A percentile compares a stretch with the other conserved stretches of the same genome.
phyloP scores from a whole-genome alignment of 2,888 invertebrate genomes.

The Callinectes sapidus region DNA sequence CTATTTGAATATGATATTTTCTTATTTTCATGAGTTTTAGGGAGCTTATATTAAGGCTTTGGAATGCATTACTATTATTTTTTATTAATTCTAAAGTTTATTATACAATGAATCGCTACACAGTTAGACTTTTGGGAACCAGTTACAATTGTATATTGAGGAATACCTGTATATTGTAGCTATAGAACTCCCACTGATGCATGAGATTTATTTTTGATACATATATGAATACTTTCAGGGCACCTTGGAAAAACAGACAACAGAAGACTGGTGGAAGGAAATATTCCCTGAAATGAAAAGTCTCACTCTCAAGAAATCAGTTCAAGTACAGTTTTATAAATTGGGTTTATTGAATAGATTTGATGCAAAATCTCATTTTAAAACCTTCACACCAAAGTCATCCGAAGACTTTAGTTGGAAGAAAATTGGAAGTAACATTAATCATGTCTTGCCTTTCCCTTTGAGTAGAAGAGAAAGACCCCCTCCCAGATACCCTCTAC shows the following conservation, averaged over 20 bases:
- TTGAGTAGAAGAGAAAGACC: conserved; percentile 30
- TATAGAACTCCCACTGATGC: no score
- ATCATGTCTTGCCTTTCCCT: conserved; percentile 58
- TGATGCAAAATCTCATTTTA: background rate
- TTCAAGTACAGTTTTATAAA: conserved; percentile 6
- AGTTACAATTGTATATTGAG: no score
- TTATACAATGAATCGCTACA: no score
- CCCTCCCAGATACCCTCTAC: conserved; percentile 55
- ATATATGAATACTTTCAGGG: background rate
- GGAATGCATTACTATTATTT: no score
- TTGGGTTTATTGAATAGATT: background rate
- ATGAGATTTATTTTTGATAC: no score
- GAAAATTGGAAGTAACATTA: conserved; percentile 43
- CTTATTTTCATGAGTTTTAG: no score
- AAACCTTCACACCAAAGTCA: background rate
- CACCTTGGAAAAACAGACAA: background rate
- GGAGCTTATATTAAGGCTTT: no score
- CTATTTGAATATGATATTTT: no score
- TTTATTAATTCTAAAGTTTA: no score
- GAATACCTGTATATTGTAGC: no score
- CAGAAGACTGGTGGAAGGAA: conserved; percentile 32
- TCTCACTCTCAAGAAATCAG: background rate
- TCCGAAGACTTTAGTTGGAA: conserved; percentile 35
- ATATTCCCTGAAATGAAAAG: conserved; percentile 50
- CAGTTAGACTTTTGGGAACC: no score